Base-by-base conservation (phyloP, 2,797 vertebrate species). In the Mus minutoides region DNA sequence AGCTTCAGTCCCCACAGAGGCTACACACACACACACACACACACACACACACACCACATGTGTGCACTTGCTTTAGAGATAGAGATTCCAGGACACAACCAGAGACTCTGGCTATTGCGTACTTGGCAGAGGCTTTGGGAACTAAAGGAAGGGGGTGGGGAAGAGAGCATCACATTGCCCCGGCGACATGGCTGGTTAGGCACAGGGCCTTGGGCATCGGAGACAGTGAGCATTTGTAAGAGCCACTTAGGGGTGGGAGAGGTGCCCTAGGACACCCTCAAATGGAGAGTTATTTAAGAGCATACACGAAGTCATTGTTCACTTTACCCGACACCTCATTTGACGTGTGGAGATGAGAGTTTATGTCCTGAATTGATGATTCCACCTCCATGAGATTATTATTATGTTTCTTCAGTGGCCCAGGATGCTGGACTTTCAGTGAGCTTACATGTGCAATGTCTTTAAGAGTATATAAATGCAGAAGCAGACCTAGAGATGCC, bases 121-220 rank as follows among this genome's bases (percentile, higher is more conserved):
- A 6, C 3, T 31, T 9, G 2, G 16, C 6, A 16, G 46, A 87
- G n/a, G 43, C 67, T 85, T 49, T 22, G 13, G 24, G 13, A 43
- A 9, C n/a, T 14, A n/a, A 16, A 29, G 13, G 56, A 43, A 4
- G 1, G 37, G 43, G 11, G 0, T 3, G 0, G 4, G 62, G 5
- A 78, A 56, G 19, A 37, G 46, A 62, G 19, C 2, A 13, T n/a
- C 34, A 8, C 3, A 10, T 21, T 6, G 14, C 46, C 46, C 24
- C 40, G 31, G 67, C 24, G 24, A 0, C 29, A 3, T 62, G n/a
- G 49, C 73, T 67, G n/a, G 24, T n/a, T 13, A 43, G 60, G 40
- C 14, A 2, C 43, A 80, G 21, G 13, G 49, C 46, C 22, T 84
- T 80, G 64, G 62, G 21, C 43, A 40, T 21, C 58, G 4, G 78